Evolutionary conservation across 64 coral and sea anemone species (phyloP).

Genomic region (Montipora sp.): DNA sequence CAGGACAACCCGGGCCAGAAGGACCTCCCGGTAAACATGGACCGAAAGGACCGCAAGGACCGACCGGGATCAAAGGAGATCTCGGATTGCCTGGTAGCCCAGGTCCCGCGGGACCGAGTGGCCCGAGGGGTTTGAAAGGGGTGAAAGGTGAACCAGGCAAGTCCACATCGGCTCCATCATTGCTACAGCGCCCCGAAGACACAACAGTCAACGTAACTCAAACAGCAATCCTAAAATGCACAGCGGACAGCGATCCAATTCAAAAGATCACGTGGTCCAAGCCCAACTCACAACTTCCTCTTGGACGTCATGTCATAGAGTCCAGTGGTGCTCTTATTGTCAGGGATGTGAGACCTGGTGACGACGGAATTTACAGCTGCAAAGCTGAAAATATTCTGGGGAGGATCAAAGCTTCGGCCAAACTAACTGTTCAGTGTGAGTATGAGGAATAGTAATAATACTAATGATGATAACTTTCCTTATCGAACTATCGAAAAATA

Average conservation of each 20-base stretch:
- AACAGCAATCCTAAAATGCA: slow-evolving; percentile 49
- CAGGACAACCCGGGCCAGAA: slow-evolving; percentile 26
- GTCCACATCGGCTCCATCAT: slow-evolving; percentile 45
- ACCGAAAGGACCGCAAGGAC: slow-evolving; percentile 19
- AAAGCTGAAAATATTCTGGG: slow-evolving; percentile 44
- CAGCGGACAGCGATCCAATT: slow-evolving; percentile 48
- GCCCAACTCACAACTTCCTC: slow-evolving; percentile 29
- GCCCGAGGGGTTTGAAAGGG: slow-evolving; percentile 34
- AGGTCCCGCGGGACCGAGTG: slow-evolving; percentile 53
- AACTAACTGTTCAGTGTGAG: slow-evolving; percentile 54
- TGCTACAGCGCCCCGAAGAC: slow-evolving; percentile 30
- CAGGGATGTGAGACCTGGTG: slow-evolving; percentile 4
- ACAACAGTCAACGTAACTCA: slow-evolving; percentile 47
- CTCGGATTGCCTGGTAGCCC: slow-evolving; percentile 33
- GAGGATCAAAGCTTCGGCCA: slow-evolving; percentile 4
- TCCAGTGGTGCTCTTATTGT: slow-evolving; percentile 38
- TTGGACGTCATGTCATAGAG: background rate
- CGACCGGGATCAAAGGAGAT: slow-evolving; percentile 26
- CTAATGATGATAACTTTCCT: too few species aligned
- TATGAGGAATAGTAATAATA: background rate
- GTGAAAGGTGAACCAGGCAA: slow-evolving; percentile 43
- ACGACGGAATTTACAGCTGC: slow-evolving; percentile 63
- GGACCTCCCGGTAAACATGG: slow-evolving; percentile 68
- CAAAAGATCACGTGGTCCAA: slow-evolving; percentile 55
- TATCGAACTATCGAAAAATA: too few species aligned